These are phyloP conservation scores for Strigamia transsilvanica DNA, from an alignment of 2,888 invertebrate species.

Conservation along the genomic window DNA sequence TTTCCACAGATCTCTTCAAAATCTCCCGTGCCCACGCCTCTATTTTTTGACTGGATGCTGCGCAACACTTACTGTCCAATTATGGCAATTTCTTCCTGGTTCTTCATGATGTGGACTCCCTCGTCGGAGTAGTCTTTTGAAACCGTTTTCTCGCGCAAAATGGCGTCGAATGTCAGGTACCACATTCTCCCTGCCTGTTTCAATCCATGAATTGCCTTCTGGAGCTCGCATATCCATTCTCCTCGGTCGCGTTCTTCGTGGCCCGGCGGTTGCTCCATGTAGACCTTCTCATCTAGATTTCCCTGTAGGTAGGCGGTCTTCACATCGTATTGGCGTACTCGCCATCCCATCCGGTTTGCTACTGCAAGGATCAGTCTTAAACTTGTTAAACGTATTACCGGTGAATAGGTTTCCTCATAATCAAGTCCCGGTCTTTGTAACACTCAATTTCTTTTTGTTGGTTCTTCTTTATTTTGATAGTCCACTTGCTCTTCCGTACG, in stretches of 20 bases:
- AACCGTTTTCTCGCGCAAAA: neutral
- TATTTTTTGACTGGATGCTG: neutral
- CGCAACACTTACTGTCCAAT: neutral
- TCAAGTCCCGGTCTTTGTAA: conserved; percentile 55
- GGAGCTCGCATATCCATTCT: neutral
- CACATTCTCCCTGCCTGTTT: neutral
- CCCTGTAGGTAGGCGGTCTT: conserved; percentile 55
- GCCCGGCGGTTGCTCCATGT: conserved; percentile 55
- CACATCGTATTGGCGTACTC: conserved; percentile 46
- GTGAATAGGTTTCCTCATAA: conserved; percentile 55
- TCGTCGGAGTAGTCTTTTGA: neutral
- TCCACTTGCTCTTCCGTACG: conserved; percentile 51
- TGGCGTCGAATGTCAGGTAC: neutral
- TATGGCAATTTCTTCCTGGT: neutral
- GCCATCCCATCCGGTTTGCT: conserved; percentile 15
- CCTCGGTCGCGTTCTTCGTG: conserved; percentile 50
- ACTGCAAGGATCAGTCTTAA: conserved; percentile 53
- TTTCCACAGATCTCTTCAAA: neutral
- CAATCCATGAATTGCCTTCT: neutral
- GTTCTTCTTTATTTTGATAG: conserved; percentile 55
- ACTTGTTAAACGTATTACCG: conserved; percentile 50
- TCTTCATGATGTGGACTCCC: neutral
- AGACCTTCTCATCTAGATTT: conserved; percentile 52
- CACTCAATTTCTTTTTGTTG: conserved; percentile 52
- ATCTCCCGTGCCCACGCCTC: neutral